Evolutionary conservation across 2,797 vertebrate species (phyloP).

Genomic region (Falco peregrinus): DNA sequence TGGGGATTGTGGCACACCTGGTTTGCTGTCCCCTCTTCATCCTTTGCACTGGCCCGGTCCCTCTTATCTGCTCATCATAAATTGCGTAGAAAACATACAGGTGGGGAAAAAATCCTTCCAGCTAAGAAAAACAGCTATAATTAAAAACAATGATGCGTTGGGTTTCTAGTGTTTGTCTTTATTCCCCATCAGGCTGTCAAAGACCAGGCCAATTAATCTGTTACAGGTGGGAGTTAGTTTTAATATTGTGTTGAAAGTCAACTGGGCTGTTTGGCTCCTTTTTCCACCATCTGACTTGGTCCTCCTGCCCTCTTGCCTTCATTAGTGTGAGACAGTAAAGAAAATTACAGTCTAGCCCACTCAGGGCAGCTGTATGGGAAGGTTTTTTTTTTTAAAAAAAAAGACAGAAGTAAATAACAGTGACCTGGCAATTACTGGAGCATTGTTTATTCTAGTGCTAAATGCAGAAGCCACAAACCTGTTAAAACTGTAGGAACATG

Average conservation of each 20-base stretch:
- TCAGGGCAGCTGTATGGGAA: constrained; percentile 25
- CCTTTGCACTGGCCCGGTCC: background rate
- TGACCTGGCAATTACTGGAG: constrained; percentile 63
- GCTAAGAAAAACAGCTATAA: background rate
- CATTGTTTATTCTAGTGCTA: constrained; percentile 53
- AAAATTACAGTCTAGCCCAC: constrained; percentile 55
- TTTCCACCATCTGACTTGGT: constrained; percentile 30
- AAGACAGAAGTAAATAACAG: constrained; percentile 56
- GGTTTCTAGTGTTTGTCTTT: background rate
- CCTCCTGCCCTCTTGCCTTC: constrained; percentile 62
- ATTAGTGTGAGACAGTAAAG: constrained; percentile 53
- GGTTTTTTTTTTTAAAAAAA: background rate
- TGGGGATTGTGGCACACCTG: background rate
- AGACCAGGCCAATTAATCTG: constrained; percentile 16
- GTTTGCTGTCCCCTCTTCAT: background rate
- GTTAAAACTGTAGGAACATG: background rate
- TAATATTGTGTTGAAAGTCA: constrained; percentile 22
- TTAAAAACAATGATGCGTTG: background rate
- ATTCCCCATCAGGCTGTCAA: constrained; percentile 3
- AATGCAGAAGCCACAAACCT: constrained; percentile 13
- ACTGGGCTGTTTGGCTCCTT: background rate
- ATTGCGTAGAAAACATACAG: background rate
- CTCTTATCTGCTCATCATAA: background rate
- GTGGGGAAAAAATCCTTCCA: background rate
- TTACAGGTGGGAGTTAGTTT: constrained; percentile 26